Conservation (phyloP, 2,888 invertebrate genomes). For the Luperina nickerlii region DNA sequence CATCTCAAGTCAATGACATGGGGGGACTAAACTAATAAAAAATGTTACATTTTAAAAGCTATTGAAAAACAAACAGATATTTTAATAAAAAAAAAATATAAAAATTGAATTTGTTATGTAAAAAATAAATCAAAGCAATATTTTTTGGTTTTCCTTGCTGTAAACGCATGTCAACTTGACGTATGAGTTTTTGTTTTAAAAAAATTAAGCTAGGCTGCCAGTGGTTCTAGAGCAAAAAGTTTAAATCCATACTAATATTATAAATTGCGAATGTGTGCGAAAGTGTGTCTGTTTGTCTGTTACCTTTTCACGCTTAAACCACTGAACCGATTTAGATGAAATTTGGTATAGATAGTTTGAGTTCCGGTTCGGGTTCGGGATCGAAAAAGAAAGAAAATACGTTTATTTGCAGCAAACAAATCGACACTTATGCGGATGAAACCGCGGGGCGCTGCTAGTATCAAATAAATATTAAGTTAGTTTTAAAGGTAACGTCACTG, state of each 20-base stretch:
- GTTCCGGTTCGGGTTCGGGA: too few species aligned
- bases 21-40: conserved; percentile 71
- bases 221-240: conserved; percentile 43
- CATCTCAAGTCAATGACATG: conserved; percentile 78
- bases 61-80: conserved; percentile 65
- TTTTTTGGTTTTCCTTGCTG: conserved; percentile 68
- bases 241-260: conserved; percentile 6
- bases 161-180: conserved; percentile 69
- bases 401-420: too few species aligned
- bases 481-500: neutral
- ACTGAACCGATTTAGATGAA: too few species aligned
- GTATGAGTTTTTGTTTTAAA: conserved; percentile 64
- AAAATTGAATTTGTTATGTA: conserved; percentile 66
- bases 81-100: conserved; percentile 64
- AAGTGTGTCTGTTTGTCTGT: too few species aligned
- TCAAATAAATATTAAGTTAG: neutral
- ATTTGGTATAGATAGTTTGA: too few species aligned
- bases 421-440: too few species aligned
- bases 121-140: conserved; percentile 61
- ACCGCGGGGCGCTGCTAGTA: neutral
- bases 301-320: too few species aligned
- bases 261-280: too few species aligned
- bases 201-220: conserved; percentile 55
- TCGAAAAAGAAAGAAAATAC: too few species aligned
- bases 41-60: conserved; percentile 77